Conservation (phyloP, 2,797 vertebrate species). For the Lindbergichthys nudifrons region DNA sequence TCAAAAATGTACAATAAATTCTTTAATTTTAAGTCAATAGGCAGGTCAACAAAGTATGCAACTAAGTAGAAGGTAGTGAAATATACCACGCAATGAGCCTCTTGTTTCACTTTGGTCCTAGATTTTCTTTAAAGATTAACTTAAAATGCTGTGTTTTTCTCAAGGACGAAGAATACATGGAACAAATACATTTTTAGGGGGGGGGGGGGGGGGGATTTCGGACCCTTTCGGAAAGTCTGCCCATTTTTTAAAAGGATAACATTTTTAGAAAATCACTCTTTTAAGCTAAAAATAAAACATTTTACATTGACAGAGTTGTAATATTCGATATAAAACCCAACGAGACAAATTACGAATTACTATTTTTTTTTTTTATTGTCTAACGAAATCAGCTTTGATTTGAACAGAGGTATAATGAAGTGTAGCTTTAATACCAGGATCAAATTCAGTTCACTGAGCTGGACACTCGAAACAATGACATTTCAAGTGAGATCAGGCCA, state of each 20-base stretch:
- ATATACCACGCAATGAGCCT: not conserved
- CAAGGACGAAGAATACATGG: no score
- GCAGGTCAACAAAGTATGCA: not conserved
- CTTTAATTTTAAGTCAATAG: not conserved
- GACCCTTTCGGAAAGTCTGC: no score
- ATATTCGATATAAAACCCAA: not conserved
- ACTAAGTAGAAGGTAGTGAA: not conserved
- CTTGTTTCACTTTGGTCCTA: not conserved
- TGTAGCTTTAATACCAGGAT: not conserved
- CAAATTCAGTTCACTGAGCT: conserved; percentile 21
- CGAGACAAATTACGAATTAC: not conserved
- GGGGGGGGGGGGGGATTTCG: no score
- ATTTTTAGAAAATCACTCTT: not conserved
- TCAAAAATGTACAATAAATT: not conserved
- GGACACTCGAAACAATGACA: conserved; percentile 21
- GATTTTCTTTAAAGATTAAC: not conserved
- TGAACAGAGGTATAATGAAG: not conserved
- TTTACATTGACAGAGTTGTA: not conserved
- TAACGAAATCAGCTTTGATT: conserved; percentile 20
- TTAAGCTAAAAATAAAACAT: not conserved
- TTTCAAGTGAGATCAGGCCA: conserved; percentile 37
- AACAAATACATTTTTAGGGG: no score
- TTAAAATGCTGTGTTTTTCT: no score
- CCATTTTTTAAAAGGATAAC: no score
- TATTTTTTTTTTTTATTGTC: not conserved